Evolutionary conservation across 2,797 vertebrate genomes (phyloP).

Genomic region (Darevskia nairensis): DNA sequence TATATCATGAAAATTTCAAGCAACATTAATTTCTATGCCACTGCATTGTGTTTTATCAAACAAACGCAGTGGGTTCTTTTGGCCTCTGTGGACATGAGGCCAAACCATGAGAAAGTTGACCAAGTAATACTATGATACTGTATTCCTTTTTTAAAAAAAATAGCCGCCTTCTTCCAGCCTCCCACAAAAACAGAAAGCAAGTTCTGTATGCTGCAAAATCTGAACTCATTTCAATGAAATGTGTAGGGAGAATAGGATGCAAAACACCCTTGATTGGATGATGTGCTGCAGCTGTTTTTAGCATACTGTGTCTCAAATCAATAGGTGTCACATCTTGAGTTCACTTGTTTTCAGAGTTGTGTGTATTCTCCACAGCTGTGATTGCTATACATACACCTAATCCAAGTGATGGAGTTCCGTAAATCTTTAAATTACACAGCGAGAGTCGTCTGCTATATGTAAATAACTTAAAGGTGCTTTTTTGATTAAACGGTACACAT

Average conservation of each 20-base stretch:
- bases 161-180: rapidly evolving
- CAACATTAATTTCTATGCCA: conserved; percentile 7
- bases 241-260: background rate
- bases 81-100: background rate
- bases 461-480: no score
- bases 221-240: background rate
- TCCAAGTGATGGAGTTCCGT: background rate
- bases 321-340: background rate
- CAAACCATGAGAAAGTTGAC: conserved; percentile 2
- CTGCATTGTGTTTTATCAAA: conserved; percentile 17
- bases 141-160: background rate
- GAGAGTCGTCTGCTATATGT: background rate
- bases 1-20: background rate
- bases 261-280: background rate
- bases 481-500: no score
- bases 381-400: background rate
- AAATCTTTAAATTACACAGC: background rate
- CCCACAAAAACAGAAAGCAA: background rate
- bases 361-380: background rate
- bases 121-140: background rate
- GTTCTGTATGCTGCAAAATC: background rate
- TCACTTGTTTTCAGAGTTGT: background rate
- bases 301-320: background rate
- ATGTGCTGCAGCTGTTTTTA: background rate
- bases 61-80: background rate